Evolutionary conservation across 2,797 vertebrate genomes (phyloP).

Genomic region (Lophotriccus pileatus): DNA sequence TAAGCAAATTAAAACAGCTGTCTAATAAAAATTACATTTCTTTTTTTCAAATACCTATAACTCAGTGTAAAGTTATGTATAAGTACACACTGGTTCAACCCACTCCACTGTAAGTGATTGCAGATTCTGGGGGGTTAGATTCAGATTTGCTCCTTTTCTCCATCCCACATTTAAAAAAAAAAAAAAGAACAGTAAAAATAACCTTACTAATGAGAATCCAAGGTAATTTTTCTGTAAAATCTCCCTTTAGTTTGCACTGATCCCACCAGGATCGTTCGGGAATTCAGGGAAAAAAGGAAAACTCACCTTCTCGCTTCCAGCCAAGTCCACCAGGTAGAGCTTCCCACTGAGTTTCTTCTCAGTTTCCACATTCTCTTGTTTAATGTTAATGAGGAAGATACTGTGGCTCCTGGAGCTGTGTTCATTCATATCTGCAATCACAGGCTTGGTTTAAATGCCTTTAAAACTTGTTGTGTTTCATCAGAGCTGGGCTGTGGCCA

Average conservation of each 20-base stretch:
- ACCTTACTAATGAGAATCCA: rapidly evolving
- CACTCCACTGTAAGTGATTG: neutral
- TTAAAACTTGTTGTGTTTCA: neutral
- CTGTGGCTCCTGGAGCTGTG: slow-evolving; percentile 97
- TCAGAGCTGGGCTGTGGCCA: neutral
- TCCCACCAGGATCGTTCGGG: neutral
- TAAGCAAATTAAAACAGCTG: neutral
- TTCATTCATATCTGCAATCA: slow-evolving; percentile 91
- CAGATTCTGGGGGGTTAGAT: neutral
- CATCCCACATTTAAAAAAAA: neutral
- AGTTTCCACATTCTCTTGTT: slow-evolving; percentile 94
- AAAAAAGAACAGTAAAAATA: no score
- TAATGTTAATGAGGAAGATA: slow-evolving; percentile 95
- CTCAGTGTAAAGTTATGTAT: neutral
- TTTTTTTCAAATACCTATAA: neutral
- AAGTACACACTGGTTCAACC: neutral
- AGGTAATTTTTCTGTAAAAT: neutral
- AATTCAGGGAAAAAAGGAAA: neutral
- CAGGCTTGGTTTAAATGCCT: neutral
- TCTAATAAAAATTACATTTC: neutral
- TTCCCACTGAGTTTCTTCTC: slow-evolving; percentile 95
- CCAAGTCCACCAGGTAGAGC: slow-evolving; percentile 94
- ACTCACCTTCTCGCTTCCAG: slow-evolving; percentile 93
- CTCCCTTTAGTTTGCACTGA: neutral
- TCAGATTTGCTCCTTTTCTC: neutral